Conservation (phyloP, 2,888 invertebrate genomes). For the Erynnis tages region DNA sequence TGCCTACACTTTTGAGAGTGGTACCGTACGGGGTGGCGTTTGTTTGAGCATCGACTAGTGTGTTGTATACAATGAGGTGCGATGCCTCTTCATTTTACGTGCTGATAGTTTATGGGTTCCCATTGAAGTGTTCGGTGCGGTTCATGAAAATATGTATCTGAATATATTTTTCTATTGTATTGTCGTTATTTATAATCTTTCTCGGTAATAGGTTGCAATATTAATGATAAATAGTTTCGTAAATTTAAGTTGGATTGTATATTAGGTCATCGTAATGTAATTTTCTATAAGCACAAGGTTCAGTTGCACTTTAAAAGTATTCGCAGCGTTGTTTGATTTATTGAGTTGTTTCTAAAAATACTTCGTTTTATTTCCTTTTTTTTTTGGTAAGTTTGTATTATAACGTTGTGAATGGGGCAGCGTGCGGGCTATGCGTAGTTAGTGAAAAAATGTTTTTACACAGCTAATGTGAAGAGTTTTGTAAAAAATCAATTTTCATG, state of each 20-base stretch:
- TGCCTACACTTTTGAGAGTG: constrained; percentile 8
- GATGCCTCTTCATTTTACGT: constrained; percentile 27
- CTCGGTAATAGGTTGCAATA: too few species aligned
- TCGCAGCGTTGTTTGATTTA: too few species aligned
- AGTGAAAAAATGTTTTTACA: constrained; percentile 9
- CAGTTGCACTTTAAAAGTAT: too few species aligned
- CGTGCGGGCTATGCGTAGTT: constrained; percentile 1
- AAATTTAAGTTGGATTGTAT: too few species aligned
- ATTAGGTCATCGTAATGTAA: too few species aligned
- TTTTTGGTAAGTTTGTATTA: too few species aligned
- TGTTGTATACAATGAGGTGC: constrained; percentile 20
- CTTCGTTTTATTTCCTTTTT: too few species aligned
- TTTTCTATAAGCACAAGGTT: too few species aligned
- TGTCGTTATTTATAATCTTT: background rate
- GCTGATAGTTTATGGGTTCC: constrained; percentile 33
- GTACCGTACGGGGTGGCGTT: constrained; percentile 11
- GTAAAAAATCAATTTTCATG: constrained; percentile 39
- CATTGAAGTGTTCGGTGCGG: constrained; percentile 35
- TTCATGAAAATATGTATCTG: constrained; percentile 37
- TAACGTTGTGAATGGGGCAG: constrained; percentile 1
- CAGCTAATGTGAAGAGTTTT: background rate
- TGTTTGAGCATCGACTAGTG: constrained; percentile 6
- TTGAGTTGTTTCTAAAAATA: too few species aligned
- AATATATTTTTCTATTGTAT: background rate
- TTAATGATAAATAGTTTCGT: too few species aligned